Evolutionary conservation across 53 echinoderm and acorn worm genomes (phyloP).

Genomic region (Patiria pectinifera): DNA sequence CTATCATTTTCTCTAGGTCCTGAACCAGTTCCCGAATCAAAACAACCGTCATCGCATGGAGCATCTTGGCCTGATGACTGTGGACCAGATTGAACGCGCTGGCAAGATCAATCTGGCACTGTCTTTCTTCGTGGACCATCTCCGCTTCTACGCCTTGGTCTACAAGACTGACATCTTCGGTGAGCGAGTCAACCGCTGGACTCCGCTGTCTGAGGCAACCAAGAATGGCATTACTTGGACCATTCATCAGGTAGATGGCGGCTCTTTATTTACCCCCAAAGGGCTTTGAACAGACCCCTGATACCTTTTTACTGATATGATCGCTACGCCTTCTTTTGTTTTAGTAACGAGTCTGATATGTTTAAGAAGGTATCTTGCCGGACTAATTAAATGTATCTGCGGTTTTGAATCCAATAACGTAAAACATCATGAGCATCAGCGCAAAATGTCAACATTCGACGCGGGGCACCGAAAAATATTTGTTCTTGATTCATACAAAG

Average conservation of each 20-base stretch:
- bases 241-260: conserved; percentile 66
- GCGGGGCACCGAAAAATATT: no score
- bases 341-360: no score
- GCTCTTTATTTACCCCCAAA: no score
- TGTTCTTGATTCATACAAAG: not conserved
- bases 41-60: conserved; percentile 74
- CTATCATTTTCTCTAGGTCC: conserved; percentile 1
- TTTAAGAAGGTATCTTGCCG: no score
- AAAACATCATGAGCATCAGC: no score
- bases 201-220: conserved; percentile 61
- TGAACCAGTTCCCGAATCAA: conserved; percentile 10
- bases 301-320: no score
- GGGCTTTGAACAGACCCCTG: no score
- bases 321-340: no score
- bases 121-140: conserved; percentile 75
- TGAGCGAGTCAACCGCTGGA: conserved; percentile 72
- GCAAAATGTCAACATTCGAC: no score
- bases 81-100: conserved; percentile 63
- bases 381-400: no score
- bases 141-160: conserved; percentile 67
- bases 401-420: no score
- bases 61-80: conserved; percentile 65
- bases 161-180: conserved; percentile 75
- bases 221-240: conserved; percentile 60
- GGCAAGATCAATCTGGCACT: conserved; percentile 58